These are phyloP conservation scores for Chionoecetes opilio DNA, from an alignment of 1,140 invertebrate genomes.

Conservation along the genomic window DNA sequence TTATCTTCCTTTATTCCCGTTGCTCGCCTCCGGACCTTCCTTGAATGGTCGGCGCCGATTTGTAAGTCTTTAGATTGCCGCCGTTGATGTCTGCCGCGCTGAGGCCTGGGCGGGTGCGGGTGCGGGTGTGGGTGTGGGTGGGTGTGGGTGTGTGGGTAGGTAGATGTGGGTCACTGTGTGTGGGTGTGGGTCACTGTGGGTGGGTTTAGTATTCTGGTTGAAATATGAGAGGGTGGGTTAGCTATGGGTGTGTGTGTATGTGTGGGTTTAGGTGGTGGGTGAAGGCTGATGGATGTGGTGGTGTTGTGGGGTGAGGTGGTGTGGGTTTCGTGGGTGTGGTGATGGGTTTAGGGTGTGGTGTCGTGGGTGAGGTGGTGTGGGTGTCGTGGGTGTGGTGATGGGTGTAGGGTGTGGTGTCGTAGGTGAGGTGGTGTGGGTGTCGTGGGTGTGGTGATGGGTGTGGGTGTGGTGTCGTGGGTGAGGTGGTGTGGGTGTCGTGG, in stretches of 20 bases:
- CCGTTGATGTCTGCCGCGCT: constrained; percentile 63
- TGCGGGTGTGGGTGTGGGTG: not conserved
- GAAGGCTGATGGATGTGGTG: not conserved
- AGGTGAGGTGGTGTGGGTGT: not conserved
- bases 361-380: not conserved
- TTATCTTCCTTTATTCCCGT: constrained; percentile 79
- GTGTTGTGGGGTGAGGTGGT: not conserved
- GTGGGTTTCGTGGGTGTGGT: not conserved
- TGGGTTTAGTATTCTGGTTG: not conserved
- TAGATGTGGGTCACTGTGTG: not conserved
- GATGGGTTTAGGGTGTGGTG: too few species aligned
- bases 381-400: too few species aligned
- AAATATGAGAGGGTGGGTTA: not conserved
- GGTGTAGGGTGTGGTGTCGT: not conserved
- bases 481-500: not conserved
- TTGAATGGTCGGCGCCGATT: constrained; percentile 72
- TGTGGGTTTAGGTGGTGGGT: not conserved
- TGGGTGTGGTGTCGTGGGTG: not conserved
- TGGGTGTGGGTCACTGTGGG: constrained; percentile 2
- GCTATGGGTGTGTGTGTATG: not conserved
- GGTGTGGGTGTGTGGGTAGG: too few species aligned
- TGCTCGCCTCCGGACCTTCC: constrained; percentile 64
- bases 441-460: not conserved
- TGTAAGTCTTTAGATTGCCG: constrained; percentile 74
- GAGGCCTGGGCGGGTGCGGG: not conserved